phyloP scores from a whole-genome alignment of 2,797 vertebrate genomes.

The Lacerta viridis region DNA sequence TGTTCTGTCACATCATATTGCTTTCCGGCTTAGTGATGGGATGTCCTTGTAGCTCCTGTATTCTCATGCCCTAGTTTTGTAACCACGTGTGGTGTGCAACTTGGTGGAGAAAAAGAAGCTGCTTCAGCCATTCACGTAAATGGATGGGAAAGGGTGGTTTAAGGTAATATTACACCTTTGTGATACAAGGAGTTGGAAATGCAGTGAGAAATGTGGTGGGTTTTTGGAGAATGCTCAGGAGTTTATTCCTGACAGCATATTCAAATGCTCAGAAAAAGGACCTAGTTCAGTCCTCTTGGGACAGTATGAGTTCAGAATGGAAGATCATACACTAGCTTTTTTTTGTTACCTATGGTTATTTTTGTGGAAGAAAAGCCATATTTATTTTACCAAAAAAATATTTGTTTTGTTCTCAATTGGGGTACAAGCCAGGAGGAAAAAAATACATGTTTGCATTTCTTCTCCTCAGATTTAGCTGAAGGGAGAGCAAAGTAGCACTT shows the following conservation, averaged over 20 bases:
- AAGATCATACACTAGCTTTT: background rate
- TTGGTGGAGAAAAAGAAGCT: background rate
- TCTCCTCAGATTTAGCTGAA: background rate
- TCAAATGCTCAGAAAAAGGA: background rate
- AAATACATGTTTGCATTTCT: background rate
- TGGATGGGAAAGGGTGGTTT: background rate
- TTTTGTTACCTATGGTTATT: background rate
- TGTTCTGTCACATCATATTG: background rate
- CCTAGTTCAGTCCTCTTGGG: background rate
- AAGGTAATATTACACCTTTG: background rate
- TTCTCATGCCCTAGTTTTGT: conserved; percentile 22
- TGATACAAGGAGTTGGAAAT: background rate
- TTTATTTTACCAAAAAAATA: background rate
- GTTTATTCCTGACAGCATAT: background rate
- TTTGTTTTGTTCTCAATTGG: background rate
- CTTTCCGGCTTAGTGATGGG: rapidly evolving
- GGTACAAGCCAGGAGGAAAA: background rate
- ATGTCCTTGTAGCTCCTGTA: conserved; percentile 4
- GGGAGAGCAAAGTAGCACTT: background rate
- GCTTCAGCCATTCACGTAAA: background rate
- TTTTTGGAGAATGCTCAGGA: background rate
- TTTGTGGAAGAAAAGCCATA: background rate
- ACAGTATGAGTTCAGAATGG: background rate
- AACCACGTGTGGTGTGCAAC: rapidly evolving
- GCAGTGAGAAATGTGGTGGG: background rate